phyloP scores from a whole-genome alignment of 1,140 invertebrate genomes.

The Dufourea novaeangliae region DNA sequence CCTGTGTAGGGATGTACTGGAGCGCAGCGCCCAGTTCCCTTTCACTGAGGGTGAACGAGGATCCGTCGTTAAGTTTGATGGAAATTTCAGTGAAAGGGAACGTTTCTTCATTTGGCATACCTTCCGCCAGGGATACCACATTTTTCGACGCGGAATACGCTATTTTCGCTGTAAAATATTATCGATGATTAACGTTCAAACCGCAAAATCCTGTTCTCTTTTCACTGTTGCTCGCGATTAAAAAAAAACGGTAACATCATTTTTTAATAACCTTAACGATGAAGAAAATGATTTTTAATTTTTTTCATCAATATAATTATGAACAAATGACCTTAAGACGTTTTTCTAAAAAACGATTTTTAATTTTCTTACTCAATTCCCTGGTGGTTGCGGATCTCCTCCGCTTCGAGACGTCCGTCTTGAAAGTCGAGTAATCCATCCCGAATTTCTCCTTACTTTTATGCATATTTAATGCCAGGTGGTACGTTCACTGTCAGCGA shows the following conservation, averaged over 20 bases:
- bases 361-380: slow-evolving; percentile 75
- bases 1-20: slow-evolving; percentile 89
- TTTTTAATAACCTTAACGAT: too few species aligned
- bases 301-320: too few species aligned
- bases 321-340: too few species aligned
- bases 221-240: too few species aligned
- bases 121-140: slow-evolving; percentile 88
- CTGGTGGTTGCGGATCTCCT: slow-evolving; percentile 74
- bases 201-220: too few species aligned
- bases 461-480: slow-evolving; percentile 5
- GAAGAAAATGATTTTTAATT: too few species aligned
- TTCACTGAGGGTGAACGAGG: slow-evolving; percentile 82
- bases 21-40: slow-evolving; percentile 84
- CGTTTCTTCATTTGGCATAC: slow-evolving; percentile 89
- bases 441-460: slow-evolving; percentile 58
- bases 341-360: not conserved
- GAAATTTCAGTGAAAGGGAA: slow-evolving; percentile 88
- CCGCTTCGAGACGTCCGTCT: slow-evolving; percentile 73
- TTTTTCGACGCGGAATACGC: slow-evolving; percentile 85
- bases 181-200: not conserved
- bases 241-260: too few species aligned
- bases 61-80: slow-evolving; percentile 85
- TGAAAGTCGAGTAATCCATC: slow-evolving; percentile 76
- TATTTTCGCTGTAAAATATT: slow-evolving; percentile 83
- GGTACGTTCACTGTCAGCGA: not conserved